Evolutionary conservation across 2,113 vertebrate species (phyloP).

Genomic region (Odocoileus hemionus): DNA sequence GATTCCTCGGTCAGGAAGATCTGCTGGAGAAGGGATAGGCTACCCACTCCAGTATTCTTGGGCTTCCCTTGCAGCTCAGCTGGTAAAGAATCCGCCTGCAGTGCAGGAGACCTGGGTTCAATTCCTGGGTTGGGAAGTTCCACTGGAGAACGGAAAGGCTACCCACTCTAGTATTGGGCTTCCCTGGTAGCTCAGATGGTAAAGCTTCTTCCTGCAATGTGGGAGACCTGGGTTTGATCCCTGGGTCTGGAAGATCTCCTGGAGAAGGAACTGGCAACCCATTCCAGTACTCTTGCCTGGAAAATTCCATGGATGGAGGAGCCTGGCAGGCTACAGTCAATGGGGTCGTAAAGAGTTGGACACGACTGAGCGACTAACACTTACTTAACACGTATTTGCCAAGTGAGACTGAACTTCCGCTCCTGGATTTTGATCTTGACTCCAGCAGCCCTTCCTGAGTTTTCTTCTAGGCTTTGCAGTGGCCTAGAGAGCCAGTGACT

Average conservation of each 20-base stretch:
- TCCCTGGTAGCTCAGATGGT: neutral
- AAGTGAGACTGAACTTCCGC: neutral
- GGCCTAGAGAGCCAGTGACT: neutral
- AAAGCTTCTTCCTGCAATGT: neutral
- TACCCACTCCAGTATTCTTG: neutral
- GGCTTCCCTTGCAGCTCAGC: neutral
- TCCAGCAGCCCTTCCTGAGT: neutral
- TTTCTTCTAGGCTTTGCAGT: neutral
- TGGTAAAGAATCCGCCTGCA: neutral
- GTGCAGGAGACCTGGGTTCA: accelerated
- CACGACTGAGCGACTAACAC: neutral
- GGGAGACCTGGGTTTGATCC: neutral
- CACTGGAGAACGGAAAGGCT: neutral
- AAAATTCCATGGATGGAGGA: neutral
- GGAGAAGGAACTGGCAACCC: neutral
- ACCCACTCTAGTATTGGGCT: too few relatives aligned
- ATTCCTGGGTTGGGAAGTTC: too few relatives aligned
- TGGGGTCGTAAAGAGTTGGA: neutral
- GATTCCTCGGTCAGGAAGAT: neutral
- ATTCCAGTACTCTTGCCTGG: neutral
- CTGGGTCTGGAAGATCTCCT: neutral
- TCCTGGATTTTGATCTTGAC: neutral
- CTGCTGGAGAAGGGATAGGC: neutral
- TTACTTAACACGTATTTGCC: neutral
- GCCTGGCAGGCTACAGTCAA: neutral